Evolutionary conservation across 2,797 vertebrate species (phyloP), one percentile per base, ranked within the genome.

Genomic region (Pipistrellus nathusii): DNA sequence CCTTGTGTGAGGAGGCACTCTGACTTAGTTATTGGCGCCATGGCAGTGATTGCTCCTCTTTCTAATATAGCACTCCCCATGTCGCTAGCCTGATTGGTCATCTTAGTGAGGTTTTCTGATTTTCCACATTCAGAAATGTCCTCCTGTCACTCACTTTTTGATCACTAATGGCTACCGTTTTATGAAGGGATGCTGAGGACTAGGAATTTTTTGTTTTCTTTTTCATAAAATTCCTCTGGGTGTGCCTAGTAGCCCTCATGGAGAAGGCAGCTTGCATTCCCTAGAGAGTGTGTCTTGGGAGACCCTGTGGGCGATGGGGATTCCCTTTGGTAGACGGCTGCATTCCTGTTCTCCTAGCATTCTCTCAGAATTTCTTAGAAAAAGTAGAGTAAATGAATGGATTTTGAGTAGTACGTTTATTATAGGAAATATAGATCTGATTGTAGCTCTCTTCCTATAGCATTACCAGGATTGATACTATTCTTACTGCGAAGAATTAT

Each of bases 311-410:
- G 46, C 7, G 38, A 9, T 6, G 3, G 77, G 48, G 48, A 55
- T 80, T 76, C 72, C n/a, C 46, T 80, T 23, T 73, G 41, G 62
- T 59, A n/a, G 46, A 23, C 1, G 57, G 51, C 57, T 72, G 8
- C 30, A 62, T 48, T 85, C 53, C 18, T 46, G 23, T 38, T 75
- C 8, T 66, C 57, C 30, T 81, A 25, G n/a, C 89, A 13, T 18
- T 91, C 21, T 69, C 25, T 59, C 10, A 53, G 38, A 77, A 41
- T 87, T 90, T 48, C 80, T 76, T 72, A 94, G 81, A 55, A 94
- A 51, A 51, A 84, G 71, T 69, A 76, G 32, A 95, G 23, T 85
- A 66, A 53, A 23, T 32, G 69, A 86, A 51, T 80, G 46, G 72
- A 80, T 46, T 82, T 87, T 62, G 14, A 62, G 5, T 68, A n/a